Conservation (phyloP, 2,113 vertebrate species). For the Catagonus wagneri region DNA sequence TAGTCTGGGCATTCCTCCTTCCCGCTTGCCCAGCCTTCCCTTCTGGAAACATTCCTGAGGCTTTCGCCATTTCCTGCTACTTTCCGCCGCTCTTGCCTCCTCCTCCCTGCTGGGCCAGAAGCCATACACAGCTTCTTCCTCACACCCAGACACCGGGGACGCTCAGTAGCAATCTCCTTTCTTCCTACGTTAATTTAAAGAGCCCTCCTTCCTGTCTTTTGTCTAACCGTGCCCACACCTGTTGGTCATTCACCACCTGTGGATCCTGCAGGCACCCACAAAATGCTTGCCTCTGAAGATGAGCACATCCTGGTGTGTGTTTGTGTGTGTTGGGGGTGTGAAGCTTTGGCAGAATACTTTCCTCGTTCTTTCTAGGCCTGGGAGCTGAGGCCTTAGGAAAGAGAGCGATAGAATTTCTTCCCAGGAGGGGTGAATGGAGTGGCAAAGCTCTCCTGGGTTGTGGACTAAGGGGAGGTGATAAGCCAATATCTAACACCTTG, state of each 20-base stretch:
- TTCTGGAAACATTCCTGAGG: conserved; percentile 81
- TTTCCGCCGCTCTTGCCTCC: conserved; percentile 47
- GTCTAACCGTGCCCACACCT: conserved; percentile 20
- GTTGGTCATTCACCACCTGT: neutral
- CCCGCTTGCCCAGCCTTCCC: conserved; percentile 48
- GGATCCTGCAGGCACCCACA: neutral
- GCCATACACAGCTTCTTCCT: neutral
- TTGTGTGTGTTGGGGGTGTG: neutral
- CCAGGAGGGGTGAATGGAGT: neutral
- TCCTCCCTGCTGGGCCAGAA: conserved; percentile 53
- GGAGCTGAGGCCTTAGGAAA: neutral
- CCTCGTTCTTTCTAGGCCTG: neutral
- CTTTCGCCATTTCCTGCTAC: conserved; percentile 78
- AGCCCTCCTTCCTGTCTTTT: neutral
- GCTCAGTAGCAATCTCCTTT: neutral
- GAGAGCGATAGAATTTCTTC: neutral
- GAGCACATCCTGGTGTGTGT: neutral
- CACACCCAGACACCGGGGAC: neutral
- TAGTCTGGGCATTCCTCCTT: conserved; percentile 61
- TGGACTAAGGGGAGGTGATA: neutral
- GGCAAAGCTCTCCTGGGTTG: neutral
- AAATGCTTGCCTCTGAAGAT: neutral
- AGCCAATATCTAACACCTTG: neutral
- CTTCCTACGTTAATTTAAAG: conserved; percentile 1
- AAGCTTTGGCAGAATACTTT: neutral